phyloP scores from a whole-genome alignment of 1,140 invertebrate genomes.

The Sipha flava region DNA sequence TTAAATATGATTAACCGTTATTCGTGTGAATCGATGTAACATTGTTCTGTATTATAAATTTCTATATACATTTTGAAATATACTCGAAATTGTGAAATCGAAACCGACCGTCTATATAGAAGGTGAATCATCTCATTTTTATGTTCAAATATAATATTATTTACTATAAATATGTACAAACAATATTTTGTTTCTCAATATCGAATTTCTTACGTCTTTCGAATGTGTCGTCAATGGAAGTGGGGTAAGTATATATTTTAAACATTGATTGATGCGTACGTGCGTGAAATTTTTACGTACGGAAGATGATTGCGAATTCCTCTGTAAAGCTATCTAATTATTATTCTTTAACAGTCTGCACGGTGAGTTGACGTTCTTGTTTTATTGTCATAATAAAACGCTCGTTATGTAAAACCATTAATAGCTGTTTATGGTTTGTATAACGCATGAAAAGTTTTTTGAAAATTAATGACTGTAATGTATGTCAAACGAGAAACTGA shows the following conservation, averaged over 20 bases:
- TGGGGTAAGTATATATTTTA: no score
- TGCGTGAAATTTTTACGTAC: not conserved
- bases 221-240: not conserved
- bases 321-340: not conserved
- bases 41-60: no score
- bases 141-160: no score
- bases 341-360: constrained; percentile 3
- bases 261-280: not conserved
- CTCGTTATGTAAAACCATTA: not conserved
- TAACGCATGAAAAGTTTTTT: not conserved
- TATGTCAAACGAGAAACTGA: not conserved
- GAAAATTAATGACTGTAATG: not conserved
- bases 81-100: no score
- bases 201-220: not conserved
- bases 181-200: not conserved
- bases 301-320: not conserved
- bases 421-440: not conserved
- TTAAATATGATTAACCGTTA: no score
- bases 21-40: no score
- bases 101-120: no score
- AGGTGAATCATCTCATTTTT: no score
- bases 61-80: no score
- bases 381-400: not conserved
- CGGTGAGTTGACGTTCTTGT: not conserved
- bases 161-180: no score